phyloP scores from a whole-genome alignment of 1,140 invertebrate species.

The Lerema accius region DNA sequence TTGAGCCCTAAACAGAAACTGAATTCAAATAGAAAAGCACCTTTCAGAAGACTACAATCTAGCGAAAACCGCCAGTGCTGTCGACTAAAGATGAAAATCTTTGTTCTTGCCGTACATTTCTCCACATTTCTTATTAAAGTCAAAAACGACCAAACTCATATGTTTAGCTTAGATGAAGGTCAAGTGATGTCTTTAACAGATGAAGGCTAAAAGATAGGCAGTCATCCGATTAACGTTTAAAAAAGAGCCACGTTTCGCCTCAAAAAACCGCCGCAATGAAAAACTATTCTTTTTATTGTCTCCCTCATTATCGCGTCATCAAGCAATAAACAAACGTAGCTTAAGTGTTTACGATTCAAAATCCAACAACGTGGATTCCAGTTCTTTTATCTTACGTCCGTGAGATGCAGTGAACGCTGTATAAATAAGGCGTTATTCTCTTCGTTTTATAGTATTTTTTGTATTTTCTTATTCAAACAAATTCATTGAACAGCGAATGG shows the following conservation, averaged over 20 bases:
- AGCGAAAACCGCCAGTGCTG: too few relatives aligned
- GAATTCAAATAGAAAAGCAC: too few relatives aligned
- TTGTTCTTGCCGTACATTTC: too few relatives aligned
- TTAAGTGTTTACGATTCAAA: not conserved
- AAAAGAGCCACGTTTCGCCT: conserved; percentile 21
- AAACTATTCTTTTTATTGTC: conserved; percentile 6
- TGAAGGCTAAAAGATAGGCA: conserved; percentile 22
- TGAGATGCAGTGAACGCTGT: conserved; percentile 20
- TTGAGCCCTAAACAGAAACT: too few relatives aligned
- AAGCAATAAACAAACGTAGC: not conserved
- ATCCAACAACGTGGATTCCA: not conserved
- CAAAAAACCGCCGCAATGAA: conserved; percentile 20
- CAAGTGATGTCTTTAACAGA: conserved; percentile 23
- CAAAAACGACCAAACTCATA: not conserved
- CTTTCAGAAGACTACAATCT: too few relatives aligned
- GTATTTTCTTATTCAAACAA: conserved; percentile 18
- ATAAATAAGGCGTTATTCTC: conserved; percentile 26
- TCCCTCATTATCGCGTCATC: conserved; percentile 5
- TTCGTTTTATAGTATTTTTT: conserved; percentile 31
- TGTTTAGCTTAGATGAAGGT: conserved; percentile 12
- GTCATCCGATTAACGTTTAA: conserved; percentile 30
- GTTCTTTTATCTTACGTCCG: not conserved
- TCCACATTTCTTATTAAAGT: too few relatives aligned
- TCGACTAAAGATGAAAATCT: too few relatives aligned
- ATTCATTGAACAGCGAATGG: conserved; percentile 15